phyloP scores from a whole-genome alignment of 30 jellyfish, hydroid and myxozoan genomes.

The Cassiopea andromeda region DNA sequence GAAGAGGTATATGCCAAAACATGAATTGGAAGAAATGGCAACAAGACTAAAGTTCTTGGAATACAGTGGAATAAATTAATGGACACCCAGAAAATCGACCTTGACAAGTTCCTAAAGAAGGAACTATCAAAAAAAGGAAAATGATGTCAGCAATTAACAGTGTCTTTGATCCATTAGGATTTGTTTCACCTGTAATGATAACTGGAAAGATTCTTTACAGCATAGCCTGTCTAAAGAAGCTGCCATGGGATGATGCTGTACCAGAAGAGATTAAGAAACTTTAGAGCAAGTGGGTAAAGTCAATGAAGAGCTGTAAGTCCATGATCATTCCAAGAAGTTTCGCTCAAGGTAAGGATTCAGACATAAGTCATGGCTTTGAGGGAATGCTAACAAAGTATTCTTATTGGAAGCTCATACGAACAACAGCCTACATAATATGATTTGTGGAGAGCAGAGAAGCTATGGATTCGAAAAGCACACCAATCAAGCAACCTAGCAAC shows the following conservation, averaged over 20 bases:
- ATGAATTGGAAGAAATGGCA: slow-evolving; percentile 10
- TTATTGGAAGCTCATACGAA: neutral
- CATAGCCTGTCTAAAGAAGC: slow-evolving; percentile 33
- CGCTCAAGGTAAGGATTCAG: slow-evolving; percentile 5
- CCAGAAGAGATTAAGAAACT: slow-evolving; percentile 36
- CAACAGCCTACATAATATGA: slow-evolving; percentile 56
- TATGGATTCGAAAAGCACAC: slow-evolving; percentile 62
- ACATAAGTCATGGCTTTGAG: slow-evolving; percentile 10
- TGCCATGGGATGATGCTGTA: slow-evolving; percentile 70
- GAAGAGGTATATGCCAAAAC: slow-evolving; percentile 24
- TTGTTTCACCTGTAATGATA: too few species aligned
- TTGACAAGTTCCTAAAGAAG: slow-evolving; percentile 29
- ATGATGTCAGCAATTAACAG: slow-evolving; percentile 55
- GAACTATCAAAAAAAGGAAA: slow-evolving; percentile 63
- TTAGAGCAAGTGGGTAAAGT: neutral
- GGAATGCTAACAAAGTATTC: neutral
- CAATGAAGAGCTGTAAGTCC: neutral
- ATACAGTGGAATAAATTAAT: slow-evolving; percentile 26
- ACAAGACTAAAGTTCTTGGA: slow-evolving; percentile 32
- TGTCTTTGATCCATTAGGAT: too few species aligned
- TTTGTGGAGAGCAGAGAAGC: slow-evolving; percentile 38
- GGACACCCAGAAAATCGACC: slow-evolving; percentile 36
- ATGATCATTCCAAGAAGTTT: slow-evolving; percentile 47
- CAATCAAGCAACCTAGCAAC: slow-evolving; percentile 31
- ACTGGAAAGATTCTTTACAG: too few species aligned